Evolutionary conservation across 2,888 invertebrate genomes (phyloP), one percentile per base, ranked within the genome.

Genomic region (Cephonodes hylas): DNA sequence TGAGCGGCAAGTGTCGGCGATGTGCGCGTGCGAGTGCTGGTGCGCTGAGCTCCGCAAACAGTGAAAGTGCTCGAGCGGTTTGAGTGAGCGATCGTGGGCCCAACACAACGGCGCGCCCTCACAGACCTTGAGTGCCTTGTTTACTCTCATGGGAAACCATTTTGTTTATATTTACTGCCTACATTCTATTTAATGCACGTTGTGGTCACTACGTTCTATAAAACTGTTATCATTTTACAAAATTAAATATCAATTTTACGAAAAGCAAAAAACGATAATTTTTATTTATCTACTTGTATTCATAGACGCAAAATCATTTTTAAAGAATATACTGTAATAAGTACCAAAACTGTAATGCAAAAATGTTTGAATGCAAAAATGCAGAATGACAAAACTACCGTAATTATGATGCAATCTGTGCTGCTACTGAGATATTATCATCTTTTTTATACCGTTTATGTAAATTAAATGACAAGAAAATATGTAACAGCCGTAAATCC

Each of bases 21-120:
- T 89, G 89, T 89, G 81, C 80, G 78, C 77, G 77, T 73, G 75
- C 77, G 79, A 42, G 81, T 84, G 83, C 25, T 71, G 73, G 67
- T 71, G 68, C 76, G 71, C 75, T 74, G 79, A 82, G 84, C 76
- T 73, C 73, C 56, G 68, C 66, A 73, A 86, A 86, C 74, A 88
- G 89, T 86, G 89, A 90, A 89, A 90, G 89, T 89, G 81, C 80
- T 79, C 78, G 77, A 73, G 75, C 77, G 79, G 38, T n/a, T 82
- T 84, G 83, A 80, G 79, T 83, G 79, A 79, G 74, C 77, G 74
- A 73, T 76, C 74, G 73, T 69, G 72, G 70, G 67, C 63, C 68
- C 69, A 64, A 63, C 61, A 66, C 67, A 58, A 66, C 68, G 71
- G 70, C 71, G 60, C 60, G 60, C 48, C 60, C 42, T 42, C 60